Conservation (phyloP, 53 echinoderm and acorn worm genomes). For the Antedon mediterranea region DNA sequence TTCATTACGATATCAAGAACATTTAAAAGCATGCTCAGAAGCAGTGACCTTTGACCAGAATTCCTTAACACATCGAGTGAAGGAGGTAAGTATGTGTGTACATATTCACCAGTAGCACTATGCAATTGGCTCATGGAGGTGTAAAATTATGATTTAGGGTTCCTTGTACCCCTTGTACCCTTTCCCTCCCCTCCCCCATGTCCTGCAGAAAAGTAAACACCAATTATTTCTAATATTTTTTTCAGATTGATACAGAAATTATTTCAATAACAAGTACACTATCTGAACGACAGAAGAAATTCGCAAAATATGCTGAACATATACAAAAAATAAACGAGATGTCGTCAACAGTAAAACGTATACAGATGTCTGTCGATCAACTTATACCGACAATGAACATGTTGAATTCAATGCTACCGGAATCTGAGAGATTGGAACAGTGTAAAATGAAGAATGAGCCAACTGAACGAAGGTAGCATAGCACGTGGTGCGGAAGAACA, state of each 20-base stretch:
- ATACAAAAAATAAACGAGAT: slow-evolving; percentile 89
- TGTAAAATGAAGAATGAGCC: slow-evolving; percentile 56
- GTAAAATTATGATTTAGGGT: too few species aligned
- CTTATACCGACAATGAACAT: slow-evolving; percentile 83
- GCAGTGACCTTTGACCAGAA: slow-evolving; percentile 97
- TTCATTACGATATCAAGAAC: slow-evolving; percentile 72
- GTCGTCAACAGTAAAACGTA: slow-evolving; percentile 59
- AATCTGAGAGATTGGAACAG: slow-evolving; percentile 61
- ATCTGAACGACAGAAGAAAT: slow-evolving; percentile 63
- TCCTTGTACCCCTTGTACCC: background rate
- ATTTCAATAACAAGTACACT: slow-evolving; percentile 51
- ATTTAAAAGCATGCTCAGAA: slow-evolving; percentile 69
- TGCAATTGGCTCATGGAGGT: too few species aligned
- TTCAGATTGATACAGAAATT: slow-evolving; percentile 64
- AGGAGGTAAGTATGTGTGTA: slow-evolving; percentile 46
- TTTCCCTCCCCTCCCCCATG: background rate
- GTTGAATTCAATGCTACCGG: slow-evolving; percentile 71
- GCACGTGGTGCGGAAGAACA: too few species aligned
- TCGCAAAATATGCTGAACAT: slow-evolving; percentile 76
- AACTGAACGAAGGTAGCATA: background rate
- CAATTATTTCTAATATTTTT: background rate
- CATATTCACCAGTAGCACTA: too few species aligned
- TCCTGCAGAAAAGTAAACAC: background rate
- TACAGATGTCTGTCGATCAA: slow-evolving; percentile 73
- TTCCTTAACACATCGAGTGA: slow-evolving; percentile 59